Evolutionary conservation across 2,888 invertebrate species (phyloP).

Genomic region (Drosophila colorata): DNA sequence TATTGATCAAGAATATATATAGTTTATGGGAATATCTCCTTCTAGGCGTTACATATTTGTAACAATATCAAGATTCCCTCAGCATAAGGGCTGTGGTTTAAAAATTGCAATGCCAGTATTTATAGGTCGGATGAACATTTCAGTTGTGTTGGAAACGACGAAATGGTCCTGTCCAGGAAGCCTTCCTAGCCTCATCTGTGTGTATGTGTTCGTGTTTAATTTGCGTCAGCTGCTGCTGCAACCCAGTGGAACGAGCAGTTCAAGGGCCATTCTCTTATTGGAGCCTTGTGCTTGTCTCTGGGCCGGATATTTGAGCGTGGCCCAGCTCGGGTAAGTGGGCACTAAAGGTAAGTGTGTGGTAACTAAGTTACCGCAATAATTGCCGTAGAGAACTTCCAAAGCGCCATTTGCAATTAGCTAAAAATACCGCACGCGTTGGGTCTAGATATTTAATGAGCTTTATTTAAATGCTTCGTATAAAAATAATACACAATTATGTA

Average conservation of each 20-base stretch:
- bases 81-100: neutral
- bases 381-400: slow-evolving; percentile 29
- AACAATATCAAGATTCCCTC: neutral
- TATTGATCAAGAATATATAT: too few species aligned
- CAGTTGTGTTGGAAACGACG: too few species aligned
- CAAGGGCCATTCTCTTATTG: slow-evolving; percentile 12
- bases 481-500: slow-evolving; percentile 41
- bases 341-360: slow-evolving; percentile 10
- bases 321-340: neutral
- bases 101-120: neutral
- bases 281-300: neutral
- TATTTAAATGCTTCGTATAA: slow-evolving; percentile 25
- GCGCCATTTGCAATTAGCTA: slow-evolving; percentile 61
- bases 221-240: slow-evolving; percentile 43
- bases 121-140: neutral
- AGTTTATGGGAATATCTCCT: neutral
- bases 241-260: neutral
- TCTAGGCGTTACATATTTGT: too few species aligned
- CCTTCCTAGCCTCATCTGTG: too few species aligned
- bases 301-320: slow-evolving; percentile 9
- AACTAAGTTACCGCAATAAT: slow-evolving; percentile 45
- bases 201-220: neutral
- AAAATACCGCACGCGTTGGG: slow-evolving; percentile 46
- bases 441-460: slow-evolving; percentile 19
- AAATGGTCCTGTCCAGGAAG: too few species aligned